phyloP scores from a whole-genome alignment of 2,888 invertebrate species.

The Tachina fera region DNA sequence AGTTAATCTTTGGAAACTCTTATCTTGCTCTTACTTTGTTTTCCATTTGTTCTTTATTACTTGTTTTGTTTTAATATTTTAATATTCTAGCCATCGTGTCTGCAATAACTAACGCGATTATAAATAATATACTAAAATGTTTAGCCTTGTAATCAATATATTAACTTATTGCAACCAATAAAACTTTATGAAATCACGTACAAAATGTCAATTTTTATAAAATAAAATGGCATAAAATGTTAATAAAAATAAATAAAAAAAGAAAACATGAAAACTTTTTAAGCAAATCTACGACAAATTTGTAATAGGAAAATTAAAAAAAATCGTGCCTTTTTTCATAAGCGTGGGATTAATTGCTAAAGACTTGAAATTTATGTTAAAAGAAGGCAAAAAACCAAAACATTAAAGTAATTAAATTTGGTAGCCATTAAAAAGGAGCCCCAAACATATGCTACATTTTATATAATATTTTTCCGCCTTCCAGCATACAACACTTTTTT shows the following conservation, averaged over 20 bases:
- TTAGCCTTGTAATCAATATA: constrained; percentile 15
- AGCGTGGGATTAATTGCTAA: constrained; percentile 62
- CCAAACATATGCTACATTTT: constrained; percentile 68
- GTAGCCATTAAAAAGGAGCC: constrained; percentile 42
- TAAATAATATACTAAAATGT: constrained; percentile 14
- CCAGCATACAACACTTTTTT: constrained; percentile 7
- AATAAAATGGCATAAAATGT: constrained; percentile 58
- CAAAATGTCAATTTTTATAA: constrained; percentile 72
- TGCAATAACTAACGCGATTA: constrained; percentile 20
- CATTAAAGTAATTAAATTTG: constrained; percentile 70
- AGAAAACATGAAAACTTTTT: background rate
- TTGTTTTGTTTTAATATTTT: background rate
- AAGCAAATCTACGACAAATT: constrained; percentile 18
- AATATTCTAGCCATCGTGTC: background rate
- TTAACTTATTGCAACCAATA: constrained; percentile 43
- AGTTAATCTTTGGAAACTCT: background rate
- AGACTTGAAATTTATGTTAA: constrained; percentile 15
- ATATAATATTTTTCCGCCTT: constrained; percentile 20
- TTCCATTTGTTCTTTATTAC: background rate
- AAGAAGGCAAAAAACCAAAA: background rate
- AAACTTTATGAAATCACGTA: constrained; percentile 74
- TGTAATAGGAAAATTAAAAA: constrained; percentile 5
- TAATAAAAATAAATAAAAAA: constrained; percentile 40
- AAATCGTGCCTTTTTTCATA: constrained; percentile 60
- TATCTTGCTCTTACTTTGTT: background rate